A percentile compares a stretch with the other conserved stretches of the same genome.
phyloP scores from a whole-genome alignment of 2,888 invertebrate species.

The Strigamia maritima region DNA sequence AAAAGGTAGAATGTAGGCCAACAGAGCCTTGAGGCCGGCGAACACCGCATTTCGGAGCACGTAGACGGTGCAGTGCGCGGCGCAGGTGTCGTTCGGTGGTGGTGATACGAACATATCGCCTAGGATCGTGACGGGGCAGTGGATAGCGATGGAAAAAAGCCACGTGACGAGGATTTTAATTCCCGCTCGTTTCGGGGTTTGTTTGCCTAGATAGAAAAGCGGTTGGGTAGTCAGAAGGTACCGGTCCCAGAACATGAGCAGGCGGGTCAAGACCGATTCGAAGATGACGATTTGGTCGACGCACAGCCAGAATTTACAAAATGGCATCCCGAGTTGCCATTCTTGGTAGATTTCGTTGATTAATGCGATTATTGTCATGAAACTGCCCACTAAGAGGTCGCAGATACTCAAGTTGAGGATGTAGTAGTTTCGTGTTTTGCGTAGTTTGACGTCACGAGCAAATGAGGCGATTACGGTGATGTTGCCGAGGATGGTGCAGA shows the following conservation, averaged over 20 bases:
- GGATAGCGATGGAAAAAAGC: conserved; percentile 1
- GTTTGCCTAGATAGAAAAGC: conserved; percentile 29
- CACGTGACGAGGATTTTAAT: conserved; percentile 36
- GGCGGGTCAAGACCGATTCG: conserved; percentile 33
- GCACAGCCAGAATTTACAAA: conserved; percentile 36
- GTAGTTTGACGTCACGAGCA: conserved; percentile 27
- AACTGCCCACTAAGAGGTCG: conserved; percentile 18
- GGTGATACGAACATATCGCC: not conserved
- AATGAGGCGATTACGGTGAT: conserved; percentile 31
- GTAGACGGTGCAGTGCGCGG: not conserved
- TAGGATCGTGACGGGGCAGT: conserved; percentile 15
- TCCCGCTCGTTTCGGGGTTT: not conserved
- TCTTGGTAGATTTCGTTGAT: conserved; percentile 31
- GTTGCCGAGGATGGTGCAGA: conserved; percentile 35
- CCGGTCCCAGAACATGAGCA: conserved; percentile 36
- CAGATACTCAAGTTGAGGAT: conserved; percentile 35
- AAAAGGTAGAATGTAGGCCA: conserved; percentile 31
- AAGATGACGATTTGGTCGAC: conserved; percentile 25
- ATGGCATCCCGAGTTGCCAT: conserved; percentile 32
- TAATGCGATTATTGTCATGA: conserved; percentile 28
- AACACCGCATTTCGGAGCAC: conserved; percentile 12
- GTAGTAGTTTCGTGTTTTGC: conserved; percentile 37
- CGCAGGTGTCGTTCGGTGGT: not conserved
- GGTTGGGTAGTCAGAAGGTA: conserved; percentile 24
- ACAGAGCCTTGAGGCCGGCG: conserved; percentile 6